Base-by-base conservation (phyloP, 2,888 invertebrate genomes). In the Dicyrtoma fusca region DNA sequence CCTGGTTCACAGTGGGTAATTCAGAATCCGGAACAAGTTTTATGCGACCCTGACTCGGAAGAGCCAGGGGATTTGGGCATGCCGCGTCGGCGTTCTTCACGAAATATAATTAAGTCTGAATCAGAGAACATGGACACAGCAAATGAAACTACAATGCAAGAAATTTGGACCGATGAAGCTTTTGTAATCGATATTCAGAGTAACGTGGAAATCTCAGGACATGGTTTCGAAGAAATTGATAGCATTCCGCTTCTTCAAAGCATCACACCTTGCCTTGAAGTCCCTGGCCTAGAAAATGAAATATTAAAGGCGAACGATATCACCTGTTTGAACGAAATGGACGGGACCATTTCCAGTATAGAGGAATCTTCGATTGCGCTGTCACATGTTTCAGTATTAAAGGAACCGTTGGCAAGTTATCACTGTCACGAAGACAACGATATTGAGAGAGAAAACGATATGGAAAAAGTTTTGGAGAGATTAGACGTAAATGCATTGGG, bases 111-210 rank as follows among this genome's bases (percentile, higher is more conserved):
- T 34, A 34, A 34, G 8, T 8, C 8, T 3, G 34, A 34, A 34
- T 8, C 34, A 34, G 34, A 34, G 8, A 8, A 34, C 8, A 34
- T 34, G 3, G 34, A 34, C 8, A 8, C 34, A 34, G 8, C 4
- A 8, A 34, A 8, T 34, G 34, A 34, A 34, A 34, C 34, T 5
- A 34, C 3, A 34, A 34, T 34, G 34, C 4, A 34, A 2, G 19
- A 55, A 13, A 21, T 63, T 10, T 63, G 63, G 63, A 17, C 47
- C 1, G 21, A 42, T 14, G 47, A 63, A 63, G 47, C 34, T 47
- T 65, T 51, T 26, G 17, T 49, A 17, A 65, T 65, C 10, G 65
- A 65, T 26, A 65, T 65, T 51, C 65, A 65, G 26, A 65, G 65
- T 51, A 65, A 51, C 23, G 47, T 65, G 19, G 65, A 65, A 49